Evolutionary conservation across 2,113 vertebrate species (phyloP).

Genomic region (Rostratula benghalensis): DNA sequence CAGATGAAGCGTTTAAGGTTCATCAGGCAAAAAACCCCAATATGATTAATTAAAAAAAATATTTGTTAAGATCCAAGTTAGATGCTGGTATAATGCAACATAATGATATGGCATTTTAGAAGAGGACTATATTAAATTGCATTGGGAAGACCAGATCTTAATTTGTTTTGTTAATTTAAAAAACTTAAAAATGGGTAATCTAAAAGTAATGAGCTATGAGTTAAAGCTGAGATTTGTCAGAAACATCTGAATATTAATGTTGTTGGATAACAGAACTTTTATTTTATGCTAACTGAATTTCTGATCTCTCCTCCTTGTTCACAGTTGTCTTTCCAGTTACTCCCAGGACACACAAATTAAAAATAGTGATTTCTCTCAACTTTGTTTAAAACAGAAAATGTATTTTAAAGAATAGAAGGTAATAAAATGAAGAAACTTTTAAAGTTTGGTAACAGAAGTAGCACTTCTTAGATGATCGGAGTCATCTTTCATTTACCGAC

Average conservation of each 20-base stretch:
- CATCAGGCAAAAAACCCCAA: not conserved
- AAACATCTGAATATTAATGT: not conserved
- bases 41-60: not conserved
- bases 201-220: not conserved
- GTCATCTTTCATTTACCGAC: not conserved
- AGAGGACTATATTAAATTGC: not conserved
- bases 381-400: not conserved
- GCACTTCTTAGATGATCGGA: not conserved
- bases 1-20: not conserved
- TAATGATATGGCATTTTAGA: not conserved
- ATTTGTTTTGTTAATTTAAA: not conserved
- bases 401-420: not conserved
- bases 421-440: not conserved
- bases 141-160: not conserved
- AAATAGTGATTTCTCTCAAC: not conserved
- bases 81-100: not conserved
- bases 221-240: not conserved
- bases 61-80: not conserved
- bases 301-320: not conserved
- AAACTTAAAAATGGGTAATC: not conserved
- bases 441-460: not conserved
- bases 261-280: not conserved
- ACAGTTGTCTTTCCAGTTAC: not conserved
- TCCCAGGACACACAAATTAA: not conserved
- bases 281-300: not conserved